Evolutionary conservation across 2,888 invertebrate species (phyloP).

Genomic region (Orchesella flavescens): DNA sequence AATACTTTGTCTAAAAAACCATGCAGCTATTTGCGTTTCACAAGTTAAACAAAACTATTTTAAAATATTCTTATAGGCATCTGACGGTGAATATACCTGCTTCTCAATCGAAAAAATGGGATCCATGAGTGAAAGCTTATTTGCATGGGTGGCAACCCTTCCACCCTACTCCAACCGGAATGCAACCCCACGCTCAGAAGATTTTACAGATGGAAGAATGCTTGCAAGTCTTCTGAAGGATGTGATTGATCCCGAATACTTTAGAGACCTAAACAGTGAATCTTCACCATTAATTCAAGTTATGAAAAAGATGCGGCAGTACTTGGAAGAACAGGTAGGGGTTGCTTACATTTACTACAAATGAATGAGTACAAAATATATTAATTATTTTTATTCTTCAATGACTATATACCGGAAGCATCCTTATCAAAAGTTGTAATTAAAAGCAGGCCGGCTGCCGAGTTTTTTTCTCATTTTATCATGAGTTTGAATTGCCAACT

Average conservation of each 20-base stretch:
- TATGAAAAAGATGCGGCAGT: conserved; percentile 70
- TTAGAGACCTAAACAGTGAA: conserved; percentile 68
- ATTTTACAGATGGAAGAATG: conserved; percentile 71
- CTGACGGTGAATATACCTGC: conserved; percentile 51
- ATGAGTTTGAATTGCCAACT: conserved; percentile 36
- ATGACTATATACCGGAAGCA: conserved; percentile 47
- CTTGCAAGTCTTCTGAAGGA: conserved; percentile 68
- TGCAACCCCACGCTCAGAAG: conserved; percentile 61
- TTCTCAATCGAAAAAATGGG: conserved; percentile 64
- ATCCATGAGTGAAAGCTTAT: conserved; percentile 69
- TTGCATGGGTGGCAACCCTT: conserved; percentile 69
- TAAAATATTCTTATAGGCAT: neutral
- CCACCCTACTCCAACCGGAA: conserved; percentile 61
- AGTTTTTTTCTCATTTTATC: neutral
- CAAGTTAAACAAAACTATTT: too few relatives aligned
- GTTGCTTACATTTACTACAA: too few relatives aligned
- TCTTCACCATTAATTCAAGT: conserved; percentile 69
- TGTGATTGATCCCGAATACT: conserved; percentile 69
- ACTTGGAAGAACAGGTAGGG: conserved; percentile 70
- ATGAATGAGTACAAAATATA: neutral
- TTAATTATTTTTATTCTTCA: conserved; percentile 3
- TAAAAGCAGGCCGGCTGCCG: conserved; percentile 28
- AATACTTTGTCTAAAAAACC: too few relatives aligned
- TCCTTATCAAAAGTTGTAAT: conserved; percentile 17
- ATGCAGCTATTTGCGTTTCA: too few relatives aligned